These are phyloP conservation scores for Philhelius pedissequus DNA, from an alignment of 2,888 invertebrate species.

Conservation along the genomic window DNA sequence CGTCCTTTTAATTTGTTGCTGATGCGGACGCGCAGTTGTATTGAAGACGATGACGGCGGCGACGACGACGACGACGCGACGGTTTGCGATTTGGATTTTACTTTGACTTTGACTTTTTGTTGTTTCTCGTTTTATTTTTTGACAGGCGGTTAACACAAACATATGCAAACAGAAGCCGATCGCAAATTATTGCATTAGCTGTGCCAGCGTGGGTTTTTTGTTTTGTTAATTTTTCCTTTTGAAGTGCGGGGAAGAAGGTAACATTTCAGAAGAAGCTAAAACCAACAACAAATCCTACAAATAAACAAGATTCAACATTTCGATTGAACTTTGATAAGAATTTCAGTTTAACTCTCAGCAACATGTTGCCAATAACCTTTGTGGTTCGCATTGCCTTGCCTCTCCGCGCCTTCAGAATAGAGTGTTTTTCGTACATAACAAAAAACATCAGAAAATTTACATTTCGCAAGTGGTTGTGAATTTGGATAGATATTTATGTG, in stretches of 20 bases:
- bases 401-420: neutral
- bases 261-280: neutral
- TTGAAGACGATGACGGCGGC: neutral
- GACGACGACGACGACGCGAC: neutral
- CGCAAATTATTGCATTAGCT: constrained; percentile 66
- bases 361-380: constrained; percentile 68
- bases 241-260: neutral
- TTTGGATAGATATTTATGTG: neutral
- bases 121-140: constrained; percentile 42
- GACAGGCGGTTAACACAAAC: constrained; percentile 66
- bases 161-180: constrained; percentile 68
- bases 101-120: neutral
- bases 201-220: constrained; percentile 3
- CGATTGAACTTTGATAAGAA: constrained; percentile 68
- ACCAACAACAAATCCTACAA: constrained; percentile 46
- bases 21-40: neutral
- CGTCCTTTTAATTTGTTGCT: constrained; percentile 65
- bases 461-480: constrained; percentile 37
- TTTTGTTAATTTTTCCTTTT: neutral
- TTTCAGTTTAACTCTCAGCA: constrained; percentile 62
- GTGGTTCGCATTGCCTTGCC: no score
- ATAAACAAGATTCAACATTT: constrained; percentile 57
- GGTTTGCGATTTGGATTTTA: constrained; percentile 43
- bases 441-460: constrained; percentile 20
- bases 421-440: constrained; percentile 33